Evolutionary conservation across 2,113 vertebrate genomes (phyloP), one percentile per base, ranked within the genome.

Genomic region (Puffinus mauretanicus): DNA sequence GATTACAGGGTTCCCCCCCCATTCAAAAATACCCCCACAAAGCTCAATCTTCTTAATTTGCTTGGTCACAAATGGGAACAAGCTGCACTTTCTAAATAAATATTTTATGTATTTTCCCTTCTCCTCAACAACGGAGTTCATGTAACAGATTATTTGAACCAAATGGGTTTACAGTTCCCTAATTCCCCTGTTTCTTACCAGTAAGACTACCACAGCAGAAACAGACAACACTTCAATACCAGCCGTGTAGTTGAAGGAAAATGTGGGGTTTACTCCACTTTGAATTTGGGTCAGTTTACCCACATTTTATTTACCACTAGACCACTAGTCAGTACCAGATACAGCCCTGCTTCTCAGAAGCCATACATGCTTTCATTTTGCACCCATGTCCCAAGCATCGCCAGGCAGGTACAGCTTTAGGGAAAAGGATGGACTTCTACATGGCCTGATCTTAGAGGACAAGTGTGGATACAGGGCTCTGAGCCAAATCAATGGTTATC

Each of bases 61-160:
- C 85, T 92, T 85, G 77, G 34, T 92, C 93, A 77, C 66, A 94
- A 97, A 97, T 93, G 60, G 83, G 82, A 97, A 96, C 93, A 97
- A 97, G 93, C 88, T 97, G 95, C 86, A 94, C 80, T 93, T 92
- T 89, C 91, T 92, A 94, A 94, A 96, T 93, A 95, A 95, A 86
- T 94, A 82, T 92, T 96, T 93, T 94, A 75, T 49, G 72, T 85
- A 75, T 81, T 93, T 85, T 9, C 38, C 42, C 38, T 78, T 79
- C 80, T 86, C 24, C 73, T 88, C 84, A 83, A 52, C 78, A 91
- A 70, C 6, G 0, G 46, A 94, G 69, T 67, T 85, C 78, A 62
- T 88, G 82, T 90, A 90, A 81, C 67, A 95, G 70, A 90, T 95
- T 95, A 96, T 85, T 75, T 77, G 77, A 83, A 94, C 83, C 81